These are phyloP conservation scores for Chrysolina oricalcia DNA, from an alignment of 2,888 invertebrate genomes.

Conservation along the genomic window DNA sequence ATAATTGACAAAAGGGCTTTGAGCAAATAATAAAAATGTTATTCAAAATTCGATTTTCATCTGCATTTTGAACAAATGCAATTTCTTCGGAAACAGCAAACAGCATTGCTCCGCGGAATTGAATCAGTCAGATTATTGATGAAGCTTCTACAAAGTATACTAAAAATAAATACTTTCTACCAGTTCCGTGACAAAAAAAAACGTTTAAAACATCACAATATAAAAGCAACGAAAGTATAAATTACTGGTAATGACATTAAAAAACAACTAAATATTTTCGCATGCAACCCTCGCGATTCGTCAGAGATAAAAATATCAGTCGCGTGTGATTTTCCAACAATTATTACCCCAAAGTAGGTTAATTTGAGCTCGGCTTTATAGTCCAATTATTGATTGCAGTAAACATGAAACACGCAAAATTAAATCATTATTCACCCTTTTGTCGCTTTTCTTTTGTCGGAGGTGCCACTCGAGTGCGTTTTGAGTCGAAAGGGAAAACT, in stretches of 20 bases:
- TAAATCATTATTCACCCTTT: conserved; percentile 47
- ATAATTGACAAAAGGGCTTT: too few species aligned
- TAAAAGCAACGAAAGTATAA: conserved; percentile 1
- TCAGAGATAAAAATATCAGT: conserved; percentile 43
- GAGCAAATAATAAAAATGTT: too few species aligned
- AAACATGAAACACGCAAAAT: conserved; percentile 44
- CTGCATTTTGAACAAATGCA: too few species aligned
- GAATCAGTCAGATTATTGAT: too few species aligned
- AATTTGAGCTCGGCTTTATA: conserved; percentile 45
- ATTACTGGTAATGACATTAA: conserved; percentile 1
- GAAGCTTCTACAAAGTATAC: too few species aligned
- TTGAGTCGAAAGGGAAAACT: neutral
- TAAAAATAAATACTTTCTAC: too few species aligned
- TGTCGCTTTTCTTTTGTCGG: conserved; percentile 44
- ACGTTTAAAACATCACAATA: neutral
- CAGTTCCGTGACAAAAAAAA: neutral
- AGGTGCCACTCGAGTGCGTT: conserved; percentile 32
- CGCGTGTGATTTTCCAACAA: conserved; percentile 48
- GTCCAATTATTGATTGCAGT: conserved; percentile 45
- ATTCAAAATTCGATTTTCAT: too few species aligned
- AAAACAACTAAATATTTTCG: conserved; percentile 21
- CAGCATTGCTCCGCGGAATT: too few species aligned
- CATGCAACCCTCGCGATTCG: conserved; percentile 37
- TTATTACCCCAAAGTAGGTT: conserved; percentile 49
- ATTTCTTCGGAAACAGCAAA: too few species aligned